Evolutionary conservation across 2,113 vertebrate species (phyloP).

Genomic region (Orcinus orca): DNA sequence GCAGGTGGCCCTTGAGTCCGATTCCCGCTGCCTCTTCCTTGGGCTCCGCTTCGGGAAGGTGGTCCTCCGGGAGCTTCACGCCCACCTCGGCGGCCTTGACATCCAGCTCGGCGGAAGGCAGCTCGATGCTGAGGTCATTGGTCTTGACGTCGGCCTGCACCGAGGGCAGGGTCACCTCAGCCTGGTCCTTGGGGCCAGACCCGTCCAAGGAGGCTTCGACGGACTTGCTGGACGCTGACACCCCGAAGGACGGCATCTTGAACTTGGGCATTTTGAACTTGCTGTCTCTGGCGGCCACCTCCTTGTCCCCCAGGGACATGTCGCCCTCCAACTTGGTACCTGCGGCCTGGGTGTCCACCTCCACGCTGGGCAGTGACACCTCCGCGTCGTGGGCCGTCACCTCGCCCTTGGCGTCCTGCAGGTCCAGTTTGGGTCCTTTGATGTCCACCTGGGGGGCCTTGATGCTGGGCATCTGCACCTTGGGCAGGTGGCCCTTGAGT

Average conservation of each 20-base stretch:
- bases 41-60: too few relatives aligned
- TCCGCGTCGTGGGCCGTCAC: accelerated
- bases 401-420: too few relatives aligned
- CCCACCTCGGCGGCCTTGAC: too few relatives aligned
- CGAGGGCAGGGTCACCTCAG: accelerated
- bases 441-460: too few relatives aligned
- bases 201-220: accelerated
- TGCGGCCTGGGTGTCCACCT: accelerated
- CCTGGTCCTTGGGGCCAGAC: not conserved
- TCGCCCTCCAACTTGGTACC: not conserved
- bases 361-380: not conserved
- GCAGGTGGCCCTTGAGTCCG: too few relatives aligned
- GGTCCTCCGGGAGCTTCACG: too few relatives aligned
- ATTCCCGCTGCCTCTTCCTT: too few relatives aligned
- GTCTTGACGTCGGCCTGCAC: not conserved
- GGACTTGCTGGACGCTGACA: slow-evolving; percentile 10
- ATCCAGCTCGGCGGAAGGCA: accelerated
- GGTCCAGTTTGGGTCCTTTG: too few relatives aligned
- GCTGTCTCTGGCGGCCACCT: not conserved
- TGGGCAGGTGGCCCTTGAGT: too few relatives aligned
- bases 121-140: too few relatives aligned
- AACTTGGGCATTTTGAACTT: slow-evolving; percentile 69
- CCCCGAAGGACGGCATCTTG: slow-evolving; percentile 76
- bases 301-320: not conserved
- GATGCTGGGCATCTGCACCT: too few relatives aligned